Percentiles rank a stretch among this genome's conserved stretches.
phyloP scores from a whole-genome alignment of 2,888 invertebrate genomes.

The Eupithecia dodoneata region DNA sequence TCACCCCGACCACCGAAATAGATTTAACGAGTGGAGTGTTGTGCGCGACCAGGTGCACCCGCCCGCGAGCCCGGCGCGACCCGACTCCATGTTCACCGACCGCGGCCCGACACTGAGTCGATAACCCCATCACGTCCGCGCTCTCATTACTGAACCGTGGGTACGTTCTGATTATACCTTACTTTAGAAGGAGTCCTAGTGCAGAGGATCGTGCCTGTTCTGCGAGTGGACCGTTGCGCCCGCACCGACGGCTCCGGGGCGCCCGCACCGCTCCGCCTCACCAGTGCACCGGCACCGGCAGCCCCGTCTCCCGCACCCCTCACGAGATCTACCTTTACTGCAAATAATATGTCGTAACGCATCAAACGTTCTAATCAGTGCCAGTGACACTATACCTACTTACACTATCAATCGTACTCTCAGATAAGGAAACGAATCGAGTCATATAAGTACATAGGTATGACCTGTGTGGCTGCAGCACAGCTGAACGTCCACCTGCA shows the following conservation, averaged over 20 bases:
- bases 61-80: background rate
- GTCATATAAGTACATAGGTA: too few relatives aligned
- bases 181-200: background rate
- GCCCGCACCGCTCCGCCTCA: too few relatives aligned
- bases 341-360: background rate
- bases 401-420: too few relatives aligned
- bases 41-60: background rate
- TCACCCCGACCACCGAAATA: constrained; percentile 44
- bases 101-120: background rate
- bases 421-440: too few relatives aligned
- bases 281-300: too few relatives aligned
- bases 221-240: background rate
- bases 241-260: too few relatives aligned
- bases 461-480: too few relatives aligned
- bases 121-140: background rate
- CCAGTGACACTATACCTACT: too few relatives aligned
- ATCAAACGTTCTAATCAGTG: background rate
- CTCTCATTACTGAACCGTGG: background rate
- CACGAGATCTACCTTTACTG: background rate
- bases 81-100: background rate
- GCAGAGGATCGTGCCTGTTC: background rate
- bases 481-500: too few relatives aligned
- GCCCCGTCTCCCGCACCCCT: too few relatives aligned
- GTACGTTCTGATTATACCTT: background rate
- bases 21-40: constrained; percentile 47